Evolutionary conservation across 2,113 vertebrate species (phyloP), one percentile per base, ranked within the genome.

Genomic region (Oxygymnocypris stewartii): DNA sequence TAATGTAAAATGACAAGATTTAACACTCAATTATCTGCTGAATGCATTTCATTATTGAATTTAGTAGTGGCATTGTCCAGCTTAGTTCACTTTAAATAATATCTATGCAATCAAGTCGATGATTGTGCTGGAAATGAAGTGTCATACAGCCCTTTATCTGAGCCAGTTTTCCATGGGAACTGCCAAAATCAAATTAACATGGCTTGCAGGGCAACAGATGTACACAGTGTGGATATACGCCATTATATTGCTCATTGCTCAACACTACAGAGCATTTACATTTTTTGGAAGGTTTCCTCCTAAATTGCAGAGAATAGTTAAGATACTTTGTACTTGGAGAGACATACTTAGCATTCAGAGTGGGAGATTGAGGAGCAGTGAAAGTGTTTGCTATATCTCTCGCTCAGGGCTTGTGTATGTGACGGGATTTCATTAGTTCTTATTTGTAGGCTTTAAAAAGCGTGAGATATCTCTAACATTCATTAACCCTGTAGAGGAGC

Each of bases 151-250:
- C 28, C 76, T 78, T 54, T 51, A 31, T 78, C 49, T 78, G 35
- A 51, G 25, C 76, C 44, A 82, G 80, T 69, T 82, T 71, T 23
- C 63, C 18, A 51, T 69, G 65, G 63, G 44, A 82, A 82, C 80
- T 47, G 63, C 31, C 44, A 37, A 4, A 82, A 65, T 82, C 80
- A 44, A 7, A 40, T 86, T 78, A 71, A 61, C 76, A 13, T 77
- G 90, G 90, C 51, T 87, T 16, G 6, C 57, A 78, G 63, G 54
- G 25, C 25, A 69, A 7, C 61, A 82, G 13, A 9, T 81, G 37
- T 25, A 28, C 54, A n/a, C 76, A 80, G 37, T 37, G 10, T 42
- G 37, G 51, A 57, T 59, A n/a, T 44, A 40, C 14, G 73, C 73
- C 12, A 75, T 75, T 1, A 47, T 25, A 75, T 75, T 4, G 11